phyloP scores from a whole-genome alignment of 2,113 vertebrate species.

The Heliornis fulica region DNA sequence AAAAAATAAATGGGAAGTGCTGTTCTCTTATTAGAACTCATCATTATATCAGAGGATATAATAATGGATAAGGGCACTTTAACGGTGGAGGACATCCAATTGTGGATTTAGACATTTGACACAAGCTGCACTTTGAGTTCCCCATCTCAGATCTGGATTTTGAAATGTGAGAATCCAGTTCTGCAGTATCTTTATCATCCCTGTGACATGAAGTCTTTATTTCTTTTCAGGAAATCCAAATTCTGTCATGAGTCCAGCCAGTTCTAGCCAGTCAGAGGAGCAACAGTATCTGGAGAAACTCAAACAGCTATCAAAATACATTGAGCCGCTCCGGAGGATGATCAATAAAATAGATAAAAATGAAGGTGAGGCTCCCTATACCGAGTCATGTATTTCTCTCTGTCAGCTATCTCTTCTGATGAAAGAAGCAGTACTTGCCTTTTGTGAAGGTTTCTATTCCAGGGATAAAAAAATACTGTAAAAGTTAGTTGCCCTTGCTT shows the following conservation, averaged over 20 bases:
- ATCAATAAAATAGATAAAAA: conserved; percentile 99
- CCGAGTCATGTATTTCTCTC: neutral
- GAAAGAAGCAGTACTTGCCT: neutral
- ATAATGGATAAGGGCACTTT: neutral
- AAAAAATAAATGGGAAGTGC: neutral
- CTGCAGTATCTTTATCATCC: neutral
- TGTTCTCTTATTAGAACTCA: neutral
- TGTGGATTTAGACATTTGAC: neutral
- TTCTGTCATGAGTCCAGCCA: conserved; percentile 92
- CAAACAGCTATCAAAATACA: conserved; percentile 96
- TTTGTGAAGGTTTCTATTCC: neutral
- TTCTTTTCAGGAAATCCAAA: conserved; percentile 86
- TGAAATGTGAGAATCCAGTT: neutral
- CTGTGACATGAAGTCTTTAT: neutral
- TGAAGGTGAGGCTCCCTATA: conserved; percentile 80
- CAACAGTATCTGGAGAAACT: conserved; percentile 99
- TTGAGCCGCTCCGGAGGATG: conserved; percentile 94
- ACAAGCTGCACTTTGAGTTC: neutral
- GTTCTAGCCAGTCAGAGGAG: conserved; percentile 89
- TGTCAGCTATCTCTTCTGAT: neutral
- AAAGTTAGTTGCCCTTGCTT: neutral
- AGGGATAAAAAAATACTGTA: neutral
- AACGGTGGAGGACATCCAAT: neutral
- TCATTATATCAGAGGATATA: neutral
- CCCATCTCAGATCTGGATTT: neutral